Conservation (phyloP, 2,888 invertebrate genomes). For the Chrysolina americana region DNA sequence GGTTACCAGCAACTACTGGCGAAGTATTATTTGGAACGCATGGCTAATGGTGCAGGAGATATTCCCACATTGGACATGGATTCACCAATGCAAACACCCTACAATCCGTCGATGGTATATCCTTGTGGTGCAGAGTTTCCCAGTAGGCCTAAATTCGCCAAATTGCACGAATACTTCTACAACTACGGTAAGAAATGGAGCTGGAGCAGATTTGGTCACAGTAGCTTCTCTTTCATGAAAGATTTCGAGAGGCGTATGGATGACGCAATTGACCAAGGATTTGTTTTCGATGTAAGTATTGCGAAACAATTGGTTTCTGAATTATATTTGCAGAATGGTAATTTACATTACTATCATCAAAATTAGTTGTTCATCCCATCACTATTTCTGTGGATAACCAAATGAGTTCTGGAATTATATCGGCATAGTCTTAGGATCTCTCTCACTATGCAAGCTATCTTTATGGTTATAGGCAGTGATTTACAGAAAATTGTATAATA, state of each 20-base stretch:
- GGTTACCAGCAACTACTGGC: constrained; percentile 78
- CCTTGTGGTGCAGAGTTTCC: constrained; percentile 79
- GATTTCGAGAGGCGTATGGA: constrained; percentile 72
- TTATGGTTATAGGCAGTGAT: no score
- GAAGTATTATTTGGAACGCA: constrained; percentile 82
- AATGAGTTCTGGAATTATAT: no score
- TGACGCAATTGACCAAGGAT: constrained; percentile 74
- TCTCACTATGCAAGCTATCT: no score
- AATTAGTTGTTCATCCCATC: no score
- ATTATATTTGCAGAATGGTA: no score
- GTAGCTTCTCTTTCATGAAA: constrained; percentile 68
- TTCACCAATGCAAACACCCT: constrained; percentile 73
- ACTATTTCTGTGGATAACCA: no score
- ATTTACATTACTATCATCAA: no score
- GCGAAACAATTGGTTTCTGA: neutral
- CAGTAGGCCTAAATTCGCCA: constrained; percentile 73
- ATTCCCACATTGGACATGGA: constrained; percentile 74
- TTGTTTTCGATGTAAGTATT: constrained; percentile 58
- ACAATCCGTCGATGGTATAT: constrained; percentile 75
- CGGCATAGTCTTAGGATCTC: no score
- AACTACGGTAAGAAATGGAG: constrained; percentile 60
- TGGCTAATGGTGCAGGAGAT: constrained; percentile 78
- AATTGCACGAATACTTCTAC: constrained; percentile 69
- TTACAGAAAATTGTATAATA: no score
- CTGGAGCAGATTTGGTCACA: constrained; percentile 70